Base-by-base conservation (phyloP, 30 jellyfish, hydroid and myxozoan genomes). In the Sanderia malayensis region DNA sequence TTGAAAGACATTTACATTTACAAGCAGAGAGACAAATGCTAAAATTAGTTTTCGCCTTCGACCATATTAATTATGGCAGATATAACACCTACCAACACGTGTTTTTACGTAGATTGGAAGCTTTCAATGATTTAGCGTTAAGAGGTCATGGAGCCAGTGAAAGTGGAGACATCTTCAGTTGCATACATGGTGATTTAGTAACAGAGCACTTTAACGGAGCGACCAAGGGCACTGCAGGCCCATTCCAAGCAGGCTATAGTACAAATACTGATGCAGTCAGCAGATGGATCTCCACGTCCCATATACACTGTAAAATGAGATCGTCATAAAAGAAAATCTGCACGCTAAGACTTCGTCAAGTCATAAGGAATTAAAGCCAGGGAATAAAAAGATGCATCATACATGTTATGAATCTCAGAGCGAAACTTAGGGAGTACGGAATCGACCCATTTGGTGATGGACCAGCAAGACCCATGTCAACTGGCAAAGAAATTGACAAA, bases 11-110 rank as follows among this genome's bases (percentile, higher is more conserved):
- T n/a, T n/a, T n/a, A 28, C 66, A 65, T 47, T 25, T 77, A 22
- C 89, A 77, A 37, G 89, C 74, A 30, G 89, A 77, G 13, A 6
- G n/a, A n/a, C n/a, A n/a, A n/a, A n/a, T n/a, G n/a, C n/a, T n/a
- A n/a, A n/a, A n/a, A n/a, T n/a, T n/a, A n/a, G 52, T 37, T 37
- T 37, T 37, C 52, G 52, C 52, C 13, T 37, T 37, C 52, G 52
- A 37, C 52, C 52, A 37, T 37, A 37, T 37, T 37, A 30, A 80
- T 29, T 69, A 80, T 32, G 77, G 84, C 19, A 21, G 84, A 32
- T 79, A 78, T 30, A 20, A 61, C 62, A 18, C 85, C 20, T 71
- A 4, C 31, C 83, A 71, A 25, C 83, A 71, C 46, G 83, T 46
- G 13, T 71, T 23, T 21, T 30, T 73, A 11, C 63, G 63, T 13